Evolutionary conservation across 2,888 invertebrate genomes (phyloP).

Genomic region (Drosophila neutralis): DNA sequence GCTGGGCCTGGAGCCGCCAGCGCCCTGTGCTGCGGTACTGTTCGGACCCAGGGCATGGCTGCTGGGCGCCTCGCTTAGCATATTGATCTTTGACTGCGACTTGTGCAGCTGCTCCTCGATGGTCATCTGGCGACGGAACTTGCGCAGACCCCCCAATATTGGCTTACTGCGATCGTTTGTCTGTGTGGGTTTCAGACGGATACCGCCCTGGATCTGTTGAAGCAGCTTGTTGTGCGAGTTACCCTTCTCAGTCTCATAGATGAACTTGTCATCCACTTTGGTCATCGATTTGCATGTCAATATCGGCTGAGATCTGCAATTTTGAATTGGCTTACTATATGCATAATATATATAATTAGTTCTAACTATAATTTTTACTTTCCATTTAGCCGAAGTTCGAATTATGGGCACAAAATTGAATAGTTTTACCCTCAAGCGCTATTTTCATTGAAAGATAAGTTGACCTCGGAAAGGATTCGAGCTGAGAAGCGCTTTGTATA

Average conservation of each 20-base stretch:
- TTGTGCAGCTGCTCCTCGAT: slow-evolving; percentile 95
- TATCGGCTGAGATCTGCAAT: slow-evolving; percentile 87
- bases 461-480: neutral
- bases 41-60: slow-evolving; percentile 63
- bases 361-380: neutral
- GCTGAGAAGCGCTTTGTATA: neutral
- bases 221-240: slow-evolving; percentile 92
- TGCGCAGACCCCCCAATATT: slow-evolving; percentile 92
- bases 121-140: slow-evolving; percentile 95
- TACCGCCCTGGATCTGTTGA: slow-evolving; percentile 92
- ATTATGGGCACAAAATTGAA: neutral
- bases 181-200: slow-evolving; percentile 90
- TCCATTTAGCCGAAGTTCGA: neutral
- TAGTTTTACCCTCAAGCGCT: neutral
- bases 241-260: slow-evolving; percentile 94
- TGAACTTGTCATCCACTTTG: slow-evolving; percentile 91
- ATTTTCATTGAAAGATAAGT: too few species aligned
- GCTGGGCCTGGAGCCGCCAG: slow-evolving; percentile 67
- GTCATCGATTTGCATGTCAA: slow-evolving; percentile 87
- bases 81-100: slow-evolving; percentile 89
- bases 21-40: slow-evolving; percentile 45
- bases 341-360: neutral
- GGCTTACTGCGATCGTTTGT: slow-evolving; percentile 95
- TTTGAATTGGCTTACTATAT: neutral
- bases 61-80: slow-evolving; percentile 75